Evolutionary conservation across 1,140 invertebrate genomes (phyloP), one percentile per base, ranked within the genome.

Genomic region (Caenorhabditis inopinata): DNA sequence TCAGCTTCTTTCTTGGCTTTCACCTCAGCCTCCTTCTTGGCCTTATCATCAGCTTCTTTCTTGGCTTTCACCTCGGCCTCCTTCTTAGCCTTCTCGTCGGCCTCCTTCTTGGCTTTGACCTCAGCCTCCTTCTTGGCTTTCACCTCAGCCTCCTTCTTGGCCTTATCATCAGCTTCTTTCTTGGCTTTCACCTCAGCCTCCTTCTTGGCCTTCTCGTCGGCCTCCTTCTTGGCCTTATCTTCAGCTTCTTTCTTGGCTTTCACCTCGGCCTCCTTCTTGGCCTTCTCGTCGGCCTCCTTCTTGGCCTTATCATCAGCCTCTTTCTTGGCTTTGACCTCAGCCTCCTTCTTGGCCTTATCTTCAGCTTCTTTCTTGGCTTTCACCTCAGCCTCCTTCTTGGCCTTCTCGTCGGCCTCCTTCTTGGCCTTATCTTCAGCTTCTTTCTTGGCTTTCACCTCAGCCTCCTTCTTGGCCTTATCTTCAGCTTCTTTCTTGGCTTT

Each of bases 141-240:
- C 9, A 21, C n/a, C n/a, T n/a, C n/a, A n/a, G n/a, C n/a, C n/a
- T n/a, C 45, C 74, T 75, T 47, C 46, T 12, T 48, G 21, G 9
- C 45, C 74, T 76, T 76, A 9, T 76, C 74, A 25, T 25, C 21
- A 38, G 38, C 45, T 38, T 75, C 74, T 46, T 76, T 76, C 46
- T 76, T 45, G 46, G 74, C 74, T 46, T 76, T 76, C 16, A 48
- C 42, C 14, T 76, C 47, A 48, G 47, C 46, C 29, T 76, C 74
- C 42, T 25, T 25, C 46, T 76, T 76, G 42, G 23, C 21, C 46
- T 48, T 48, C 16, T 14, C 46, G 16, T 48, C 46, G 21, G 21
- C 16, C 16, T 48, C 46, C 46, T 48, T 48, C 47, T 48, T 46
- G 45, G 23, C 42, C 74, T 76, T 76, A 1, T 48, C 47, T 2